Conservation (phyloP, 2,888 invertebrate species). For the Ferdinandea cuprea region DNA sequence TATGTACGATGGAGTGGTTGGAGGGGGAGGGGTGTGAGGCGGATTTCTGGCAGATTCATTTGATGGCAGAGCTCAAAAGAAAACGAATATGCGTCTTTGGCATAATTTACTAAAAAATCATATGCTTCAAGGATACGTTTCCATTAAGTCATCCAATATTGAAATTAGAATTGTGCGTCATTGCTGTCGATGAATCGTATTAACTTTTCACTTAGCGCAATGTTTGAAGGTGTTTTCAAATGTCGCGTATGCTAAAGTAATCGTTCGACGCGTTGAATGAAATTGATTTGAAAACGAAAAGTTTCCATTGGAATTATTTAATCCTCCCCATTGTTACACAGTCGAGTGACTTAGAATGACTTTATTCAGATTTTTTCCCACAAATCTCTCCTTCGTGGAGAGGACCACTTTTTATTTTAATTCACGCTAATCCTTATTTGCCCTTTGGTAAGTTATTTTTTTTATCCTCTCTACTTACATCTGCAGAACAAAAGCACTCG, state of each 20-base stretch:
- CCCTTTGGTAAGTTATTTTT: constrained; percentile 56
- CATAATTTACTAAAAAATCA: constrained; percentile 56
- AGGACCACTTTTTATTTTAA: constrained; percentile 43
- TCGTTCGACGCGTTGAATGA: constrained; percentile 48
- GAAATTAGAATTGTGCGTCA: constrained; percentile 53
- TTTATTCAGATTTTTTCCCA: constrained; percentile 66
- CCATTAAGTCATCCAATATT: constrained; percentile 69
- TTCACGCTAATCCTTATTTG: constrained; percentile 69
- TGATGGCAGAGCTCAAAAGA: constrained; percentile 16
- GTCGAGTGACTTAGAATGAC: constrained; percentile 50
- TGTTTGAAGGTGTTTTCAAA: constrained; percentile 59
- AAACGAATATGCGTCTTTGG: constrained; percentile 48
- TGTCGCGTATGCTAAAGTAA: constrained; percentile 55
- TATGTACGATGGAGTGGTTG: constrained; percentile 2
- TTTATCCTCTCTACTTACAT: constrained; percentile 40
- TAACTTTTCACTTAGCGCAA: constrained; percentile 64
- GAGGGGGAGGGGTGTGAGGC: too few species aligned
- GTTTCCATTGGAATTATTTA: constrained; percentile 22
- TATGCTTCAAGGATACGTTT: constrained; percentile 48
- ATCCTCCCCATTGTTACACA: constrained; percentile 35
- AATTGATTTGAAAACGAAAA: constrained; percentile 54
- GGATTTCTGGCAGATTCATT: background rate
- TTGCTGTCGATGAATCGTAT: constrained; percentile 33
- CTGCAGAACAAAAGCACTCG: constrained; percentile 41
- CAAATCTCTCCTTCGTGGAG: constrained; percentile 24